Evolutionary conservation across 2,797 vertebrate genomes (phyloP).

Genomic region (Fratercula arctica): DNA sequence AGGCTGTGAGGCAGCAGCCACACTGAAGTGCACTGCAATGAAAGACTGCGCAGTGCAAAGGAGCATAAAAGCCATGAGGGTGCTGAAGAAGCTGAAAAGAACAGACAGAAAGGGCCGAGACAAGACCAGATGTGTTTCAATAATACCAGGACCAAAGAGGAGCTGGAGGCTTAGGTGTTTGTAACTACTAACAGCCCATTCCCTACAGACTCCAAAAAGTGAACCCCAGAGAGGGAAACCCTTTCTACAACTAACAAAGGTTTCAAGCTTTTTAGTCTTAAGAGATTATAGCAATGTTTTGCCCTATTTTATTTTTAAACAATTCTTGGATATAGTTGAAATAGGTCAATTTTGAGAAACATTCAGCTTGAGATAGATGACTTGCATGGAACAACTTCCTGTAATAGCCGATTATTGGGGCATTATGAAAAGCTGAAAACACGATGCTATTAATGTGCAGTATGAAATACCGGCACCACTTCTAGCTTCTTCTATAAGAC

Average conservation of each 20-base stretch:
- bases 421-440: background rate
- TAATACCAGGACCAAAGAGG: background rate
- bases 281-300: background rate
- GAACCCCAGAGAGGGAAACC: background rate
- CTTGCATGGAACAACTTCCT: background rate
- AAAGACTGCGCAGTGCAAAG: rapidly evolving
- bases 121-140: background rate
- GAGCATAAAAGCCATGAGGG: background rate
- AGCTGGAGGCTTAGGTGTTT: background rate
- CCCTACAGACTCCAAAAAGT: background rate
- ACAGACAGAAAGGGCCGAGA: background rate
- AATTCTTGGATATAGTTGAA: background rate
- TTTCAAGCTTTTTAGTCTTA: background rate
- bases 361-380: background rate
- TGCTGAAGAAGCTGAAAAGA: background rate
- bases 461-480: background rate
- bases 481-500: background rate
- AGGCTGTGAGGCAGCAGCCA: background rate
- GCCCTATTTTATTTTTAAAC: background rate
- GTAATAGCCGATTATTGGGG: background rate
- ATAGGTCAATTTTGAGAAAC: background rate
- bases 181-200: background rate
- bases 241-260: background rate
- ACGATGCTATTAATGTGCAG: background rate
- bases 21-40: background rate